Evolutionary conservation across 1,140 invertebrate genomes (phyloP).

Genomic region (Halesus radiatus): DNA sequence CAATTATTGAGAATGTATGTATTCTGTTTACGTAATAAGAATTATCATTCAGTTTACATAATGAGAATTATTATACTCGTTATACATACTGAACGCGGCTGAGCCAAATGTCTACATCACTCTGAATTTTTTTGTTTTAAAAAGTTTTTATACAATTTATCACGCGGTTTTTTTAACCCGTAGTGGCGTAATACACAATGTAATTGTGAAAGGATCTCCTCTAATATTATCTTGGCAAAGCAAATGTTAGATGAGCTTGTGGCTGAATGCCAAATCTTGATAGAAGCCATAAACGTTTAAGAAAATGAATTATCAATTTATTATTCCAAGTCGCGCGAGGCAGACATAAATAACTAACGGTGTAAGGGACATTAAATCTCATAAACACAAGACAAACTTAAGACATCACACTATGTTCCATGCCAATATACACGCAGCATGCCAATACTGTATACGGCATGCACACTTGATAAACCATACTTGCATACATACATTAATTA

Average conservation of each 20-base stretch:
- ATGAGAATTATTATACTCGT: no score
- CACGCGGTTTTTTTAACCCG: not conserved
- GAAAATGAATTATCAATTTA: constrained; percentile 54
- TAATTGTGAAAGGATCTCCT: constrained; percentile 48
- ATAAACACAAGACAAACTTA: not conserved
- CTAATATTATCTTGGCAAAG: constrained; percentile 57
- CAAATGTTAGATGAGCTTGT: constrained; percentile 22
- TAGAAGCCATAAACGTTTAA: constrained; percentile 54
- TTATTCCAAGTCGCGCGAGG: constrained; percentile 37
- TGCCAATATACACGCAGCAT: no score
- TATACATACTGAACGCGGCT: no score
- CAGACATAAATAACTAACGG: constrained; percentile 5
- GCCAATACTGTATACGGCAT: no score
- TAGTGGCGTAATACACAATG: constrained; percentile 40
- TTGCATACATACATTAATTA: no score
- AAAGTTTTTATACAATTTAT: constrained; percentile 20
- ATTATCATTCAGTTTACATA: no score
- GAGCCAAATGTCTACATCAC: no score
- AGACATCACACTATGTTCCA: not conserved
- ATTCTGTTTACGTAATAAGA: no score
- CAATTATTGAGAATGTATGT: no score
- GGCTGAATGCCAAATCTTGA: constrained; percentile 54
- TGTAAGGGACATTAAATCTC: constrained; percentile 11
- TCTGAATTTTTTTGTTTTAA: not conserved
- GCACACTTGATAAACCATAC: no score